A percentile compares a stretch with the other conserved stretches of the same genome.
Conservation (phyloP, 2,113 vertebrate species). For the Glaucomys volans region DNA sequence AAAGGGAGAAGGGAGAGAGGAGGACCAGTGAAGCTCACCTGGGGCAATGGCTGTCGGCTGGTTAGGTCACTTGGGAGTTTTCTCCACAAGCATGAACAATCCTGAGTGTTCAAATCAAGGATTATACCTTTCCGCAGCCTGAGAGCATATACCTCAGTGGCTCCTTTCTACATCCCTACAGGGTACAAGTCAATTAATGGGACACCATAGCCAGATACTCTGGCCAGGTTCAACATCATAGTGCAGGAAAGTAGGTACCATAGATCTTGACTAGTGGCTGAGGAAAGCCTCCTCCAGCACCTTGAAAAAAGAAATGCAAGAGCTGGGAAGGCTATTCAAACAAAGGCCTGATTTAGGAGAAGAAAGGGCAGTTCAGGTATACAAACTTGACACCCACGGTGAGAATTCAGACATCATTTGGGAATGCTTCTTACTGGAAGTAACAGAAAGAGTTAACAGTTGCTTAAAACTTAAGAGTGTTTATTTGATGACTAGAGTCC, state of each 20-base stretch:
- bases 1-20: too few relatives aligned
- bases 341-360: neutral
- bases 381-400: neutral
- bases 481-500: constrained; percentile 24
- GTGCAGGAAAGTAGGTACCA: neutral
- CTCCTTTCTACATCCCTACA: too few relatives aligned
- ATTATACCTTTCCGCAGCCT: too few relatives aligned
- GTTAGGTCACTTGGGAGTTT: too few relatives aligned
- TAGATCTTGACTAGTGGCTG: neutral
- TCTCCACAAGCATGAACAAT: too few relatives aligned
- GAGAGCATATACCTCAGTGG: too few relatives aligned
- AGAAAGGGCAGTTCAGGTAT: neutral
- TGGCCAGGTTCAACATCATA: neutral
- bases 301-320: neutral
- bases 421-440: neutral
- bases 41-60: too few relatives aligned
- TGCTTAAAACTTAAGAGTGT: neutral
- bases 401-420: constrained; percentile 1
- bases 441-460: constrained; percentile 1
- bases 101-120: too few relatives aligned
- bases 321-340: neutral
- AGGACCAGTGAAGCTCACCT: too few relatives aligned
- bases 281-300: neutral
- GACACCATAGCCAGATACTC: neutral
- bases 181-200: neutral